Evolutionary conservation across 2,888 invertebrate species (phyloP).

Genomic region (Serripes groenlandicus): DNA sequence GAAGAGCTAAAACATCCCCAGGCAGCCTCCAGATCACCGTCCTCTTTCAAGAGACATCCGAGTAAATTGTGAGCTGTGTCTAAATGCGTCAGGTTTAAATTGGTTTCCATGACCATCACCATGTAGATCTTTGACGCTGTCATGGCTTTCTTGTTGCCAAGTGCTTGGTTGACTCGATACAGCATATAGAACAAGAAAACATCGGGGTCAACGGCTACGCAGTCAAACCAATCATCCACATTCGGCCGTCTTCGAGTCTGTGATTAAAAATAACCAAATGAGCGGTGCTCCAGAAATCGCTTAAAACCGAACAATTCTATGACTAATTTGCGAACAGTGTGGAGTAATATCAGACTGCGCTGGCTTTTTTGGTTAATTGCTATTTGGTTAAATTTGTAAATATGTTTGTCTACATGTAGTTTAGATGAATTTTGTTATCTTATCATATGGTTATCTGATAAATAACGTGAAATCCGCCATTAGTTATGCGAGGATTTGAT

Average conservation of each 20-base stretch:
- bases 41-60: slow-evolving; percentile 30
- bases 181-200: slow-evolving; percentile 30
- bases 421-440: too few species aligned
- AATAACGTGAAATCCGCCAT: too few species aligned
- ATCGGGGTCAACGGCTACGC: slow-evolving; percentile 17
- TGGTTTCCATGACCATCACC: background rate
- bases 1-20: slow-evolving; percentile 26
- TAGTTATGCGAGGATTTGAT: too few species aligned
- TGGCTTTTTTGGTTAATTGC: too few species aligned
- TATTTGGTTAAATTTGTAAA: too few species aligned
- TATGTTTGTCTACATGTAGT: too few species aligned
- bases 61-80: slow-evolving; percentile 31
- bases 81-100: slow-evolving; percentile 23
- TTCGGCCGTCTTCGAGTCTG: slow-evolving; percentile 1
- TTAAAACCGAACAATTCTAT: too few species aligned
- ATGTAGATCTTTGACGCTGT: slow-evolving; percentile 14
- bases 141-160: slow-evolving; percentile 14
- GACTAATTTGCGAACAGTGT: too few species aligned
- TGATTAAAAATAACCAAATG: too few species aligned
- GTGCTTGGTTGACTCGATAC: slow-evolving; percentile 9
- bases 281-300: too few species aligned
- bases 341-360: too few species aligned
- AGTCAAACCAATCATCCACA: slow-evolving; percentile 35
- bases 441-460: too few species aligned
- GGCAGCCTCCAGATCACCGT: slow-evolving; percentile 12